Evolutionary conservation across 2,797 vertebrate species (phyloP).

Genomic region (Geotrypetes seraphini): DNA sequence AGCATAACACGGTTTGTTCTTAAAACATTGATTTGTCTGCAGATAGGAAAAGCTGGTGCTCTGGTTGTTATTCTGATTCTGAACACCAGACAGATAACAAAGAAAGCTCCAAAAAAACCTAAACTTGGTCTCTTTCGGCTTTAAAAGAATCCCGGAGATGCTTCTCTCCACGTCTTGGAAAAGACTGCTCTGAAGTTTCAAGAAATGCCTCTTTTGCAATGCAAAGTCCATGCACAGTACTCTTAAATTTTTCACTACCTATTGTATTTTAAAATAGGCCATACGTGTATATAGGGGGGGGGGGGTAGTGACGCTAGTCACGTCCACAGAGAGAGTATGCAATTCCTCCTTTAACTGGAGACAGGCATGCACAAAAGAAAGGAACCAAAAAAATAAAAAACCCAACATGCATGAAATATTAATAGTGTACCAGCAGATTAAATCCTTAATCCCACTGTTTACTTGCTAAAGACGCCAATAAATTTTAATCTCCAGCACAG

Average conservation of each 20-base stretch:
- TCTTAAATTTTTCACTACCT: constrained; percentile 40
- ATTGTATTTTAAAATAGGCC: constrained; percentile 55
- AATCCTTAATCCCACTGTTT: neutral
- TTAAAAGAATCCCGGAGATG: no score
- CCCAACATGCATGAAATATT: neutral
- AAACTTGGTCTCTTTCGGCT: no score
- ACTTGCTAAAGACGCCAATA: constrained; percentile 7
- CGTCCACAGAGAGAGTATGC: constrained; percentile 13
- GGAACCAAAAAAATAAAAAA: no score
- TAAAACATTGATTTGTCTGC: no score
- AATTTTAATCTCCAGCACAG: neutral
- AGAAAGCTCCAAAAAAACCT: no score
- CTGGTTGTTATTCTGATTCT: no score
- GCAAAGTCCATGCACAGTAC: constrained; percentile 23
- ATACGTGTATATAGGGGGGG: constrained; percentile 21
- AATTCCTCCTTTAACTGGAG: constrained; percentile 5
- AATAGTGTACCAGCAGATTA: constrained; percentile 6
- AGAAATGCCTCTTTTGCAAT: constrained; percentile 13
- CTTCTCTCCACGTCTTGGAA: no score
- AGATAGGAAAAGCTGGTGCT: no score
- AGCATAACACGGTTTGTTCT: no score
- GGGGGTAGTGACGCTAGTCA: constrained; percentile 38
- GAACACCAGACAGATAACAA: no score
- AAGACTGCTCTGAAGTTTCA: no score
- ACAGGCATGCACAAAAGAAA: constrained; percentile 1